A percentile compares a stretch with the other conserved stretches of the same genome.
Conservation (phyloP, 2,888 invertebrate species). For the Lapara coniferarum region DNA sequence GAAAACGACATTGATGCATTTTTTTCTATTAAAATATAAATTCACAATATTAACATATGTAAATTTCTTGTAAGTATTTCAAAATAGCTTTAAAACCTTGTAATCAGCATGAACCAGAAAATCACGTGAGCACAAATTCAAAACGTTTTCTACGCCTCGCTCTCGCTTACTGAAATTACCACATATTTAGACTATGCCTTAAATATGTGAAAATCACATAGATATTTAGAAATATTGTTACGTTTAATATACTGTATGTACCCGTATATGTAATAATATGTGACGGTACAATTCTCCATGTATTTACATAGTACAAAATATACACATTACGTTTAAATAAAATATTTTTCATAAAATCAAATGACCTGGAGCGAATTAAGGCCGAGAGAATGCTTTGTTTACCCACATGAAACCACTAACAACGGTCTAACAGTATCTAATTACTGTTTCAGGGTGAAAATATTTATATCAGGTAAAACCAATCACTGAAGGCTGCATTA, state of each 20-base stretch:
- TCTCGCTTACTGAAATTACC: neutral
- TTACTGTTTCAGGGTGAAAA: slow-evolving; percentile 47
- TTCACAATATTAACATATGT: too few species aligned
- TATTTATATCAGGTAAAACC: slow-evolving; percentile 41
- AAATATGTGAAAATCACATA: too few species aligned
- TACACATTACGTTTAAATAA: neutral
- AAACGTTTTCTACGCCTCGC: neutral
- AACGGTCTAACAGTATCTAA: slow-evolving; percentile 36
- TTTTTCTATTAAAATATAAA: too few species aligned
- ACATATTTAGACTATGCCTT: too few species aligned
- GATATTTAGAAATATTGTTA: neutral
- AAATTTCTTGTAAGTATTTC: too few species aligned
- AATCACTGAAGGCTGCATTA: slow-evolving; percentile 39
- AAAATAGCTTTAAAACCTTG: too few species aligned
- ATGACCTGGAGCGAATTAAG: slow-evolving; percentile 19
- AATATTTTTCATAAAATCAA: neutral
- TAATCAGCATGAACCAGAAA: neutral
- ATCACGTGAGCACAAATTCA: slow-evolving; percentile 11
- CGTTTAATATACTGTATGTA: neutral
- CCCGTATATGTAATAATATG: neutral
- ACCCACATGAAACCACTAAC: slow-evolving; percentile 28
- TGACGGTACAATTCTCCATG: too few species aligned
- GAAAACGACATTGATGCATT: neutral
- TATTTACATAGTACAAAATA: too few species aligned
- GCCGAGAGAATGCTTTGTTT: slow-evolving; percentile 29